phyloP scores from a whole-genome alignment of 2,797 vertebrate species.

The Onychomys leucogaster region DNA sequence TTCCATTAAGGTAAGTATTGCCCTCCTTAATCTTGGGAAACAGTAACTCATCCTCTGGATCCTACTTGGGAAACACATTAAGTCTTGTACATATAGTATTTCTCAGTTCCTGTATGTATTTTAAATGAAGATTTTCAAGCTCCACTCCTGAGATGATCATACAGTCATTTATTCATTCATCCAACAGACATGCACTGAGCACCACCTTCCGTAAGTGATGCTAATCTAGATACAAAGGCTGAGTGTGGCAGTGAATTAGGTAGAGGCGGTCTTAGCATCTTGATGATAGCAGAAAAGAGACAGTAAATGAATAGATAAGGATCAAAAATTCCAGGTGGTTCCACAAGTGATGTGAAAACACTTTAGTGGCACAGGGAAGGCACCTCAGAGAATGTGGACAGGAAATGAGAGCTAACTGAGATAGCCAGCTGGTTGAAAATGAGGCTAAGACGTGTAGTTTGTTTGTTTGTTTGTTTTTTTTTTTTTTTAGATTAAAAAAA shows the following conservation, averaged over 20 bases:
- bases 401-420: background rate
- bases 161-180: slow-evolving; percentile 41
- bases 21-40: slow-evolving; percentile 12
- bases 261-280: background rate
- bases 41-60: background rate
- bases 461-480: background rate
- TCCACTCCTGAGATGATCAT: background rate
- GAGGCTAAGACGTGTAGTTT: background rate
- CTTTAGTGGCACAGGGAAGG: background rate
- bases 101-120: background rate
- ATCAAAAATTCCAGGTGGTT: background rate
- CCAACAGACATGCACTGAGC: background rate
- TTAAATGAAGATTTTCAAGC: slow-evolving; percentile 46
- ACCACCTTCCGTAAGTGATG: background rate
- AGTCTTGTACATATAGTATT: background rate
- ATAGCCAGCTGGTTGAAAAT: background rate
- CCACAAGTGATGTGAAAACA: background rate
- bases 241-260: background rate
- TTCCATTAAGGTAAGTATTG: background rate
- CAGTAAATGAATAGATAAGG: background rate
- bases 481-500: background rate
- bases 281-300: background rate
- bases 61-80: background rate
- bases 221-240: background rate
- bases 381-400: background rate